Base-by-base conservation (phyloP, 2,113 vertebrate species). In the Galeopterus variegatus region DNA sequence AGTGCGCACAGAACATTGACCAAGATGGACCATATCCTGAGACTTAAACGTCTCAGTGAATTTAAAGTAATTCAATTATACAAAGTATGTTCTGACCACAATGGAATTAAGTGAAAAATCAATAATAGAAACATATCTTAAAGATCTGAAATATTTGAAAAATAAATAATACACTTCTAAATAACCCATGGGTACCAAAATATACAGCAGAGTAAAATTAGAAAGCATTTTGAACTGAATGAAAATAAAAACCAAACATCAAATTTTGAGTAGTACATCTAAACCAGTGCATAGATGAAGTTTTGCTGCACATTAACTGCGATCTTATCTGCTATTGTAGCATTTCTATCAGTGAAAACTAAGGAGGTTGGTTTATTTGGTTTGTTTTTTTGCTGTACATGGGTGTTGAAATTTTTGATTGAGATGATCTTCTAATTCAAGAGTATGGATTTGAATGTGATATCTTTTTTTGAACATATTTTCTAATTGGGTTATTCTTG, bases 11-110 rank as follows among this genome's bases (percentile, higher is more conserved):
- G 70, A 62, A 83, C 12, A 33, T 54, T 93, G 65, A 76, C 11
- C 84, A 88, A 80, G 75, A 94, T 15, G 88, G 83, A 79, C 17
- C 54, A 80, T 62, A 88, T 41, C 62, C 12, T 88, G 33, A 72
- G 19, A 24, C 45, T 80, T 83, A 60, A 83, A 73, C 6, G 52
- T 70, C 18, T 62, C 26, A 80, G 19, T 33, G 58, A 60, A 88
- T 79, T 81, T 88, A 62, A 88, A 70, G 23, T 50, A 26, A 87
- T 60, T 79, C 31, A 79, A 9, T 60, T 23, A 87, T 85, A 93
- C 17, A 54, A 65, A 65, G 80, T 64, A 54, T 50, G 26, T 67
- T 77, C 9, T 85, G 48, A 67, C 36, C 33, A 84, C 45, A 54
- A 52, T 33, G n/a, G n/a, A 45, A 77, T 80, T 31, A 79, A 56